Conservation (phyloP, 2,113 vertebrate genomes). For the Petroica traversi region DNA sequence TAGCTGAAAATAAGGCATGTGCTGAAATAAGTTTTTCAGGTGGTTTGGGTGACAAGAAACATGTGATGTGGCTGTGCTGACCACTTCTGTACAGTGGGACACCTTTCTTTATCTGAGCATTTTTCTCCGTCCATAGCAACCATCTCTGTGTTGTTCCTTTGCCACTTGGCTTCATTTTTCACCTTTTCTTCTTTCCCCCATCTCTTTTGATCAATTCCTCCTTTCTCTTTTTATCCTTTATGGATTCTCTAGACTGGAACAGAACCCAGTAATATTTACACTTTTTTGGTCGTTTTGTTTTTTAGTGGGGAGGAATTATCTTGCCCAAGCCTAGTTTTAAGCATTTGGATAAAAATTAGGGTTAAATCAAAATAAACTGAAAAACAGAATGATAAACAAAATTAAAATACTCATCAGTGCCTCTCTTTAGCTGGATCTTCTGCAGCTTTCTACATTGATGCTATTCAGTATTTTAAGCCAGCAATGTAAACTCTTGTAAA, state of each 20-base stretch:
- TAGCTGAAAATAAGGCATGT: not conserved
- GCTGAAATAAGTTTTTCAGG: not conserved
- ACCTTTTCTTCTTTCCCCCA: not conserved
- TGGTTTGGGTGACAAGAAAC: not conserved
- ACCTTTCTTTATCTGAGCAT: not conserved
- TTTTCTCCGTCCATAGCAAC: not conserved
- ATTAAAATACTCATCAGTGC: not conserved
- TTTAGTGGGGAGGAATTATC: not conserved
- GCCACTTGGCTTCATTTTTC: not conserved
- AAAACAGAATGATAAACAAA: not conserved
- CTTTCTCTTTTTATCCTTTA: not conserved
- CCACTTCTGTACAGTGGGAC: not conserved
- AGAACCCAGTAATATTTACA: not conserved
- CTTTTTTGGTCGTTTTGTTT: not conserved
- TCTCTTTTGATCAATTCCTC: not conserved
- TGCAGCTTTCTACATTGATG: not conserved
- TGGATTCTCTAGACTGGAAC: not conserved
- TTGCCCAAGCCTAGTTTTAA: not conserved
- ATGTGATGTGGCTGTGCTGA: not conserved
- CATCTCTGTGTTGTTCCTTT: not conserved
- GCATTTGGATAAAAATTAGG: not conserved
- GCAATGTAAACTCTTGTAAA: not conserved
- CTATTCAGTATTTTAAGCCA: not conserved
- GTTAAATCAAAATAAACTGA: not conserved
- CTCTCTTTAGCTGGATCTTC: not conserved